Evolutionary conservation across 2,113 vertebrate species (phyloP), one percentile per base, ranked within the genome.

Genomic region (Caloenas nicobarica): DNA sequence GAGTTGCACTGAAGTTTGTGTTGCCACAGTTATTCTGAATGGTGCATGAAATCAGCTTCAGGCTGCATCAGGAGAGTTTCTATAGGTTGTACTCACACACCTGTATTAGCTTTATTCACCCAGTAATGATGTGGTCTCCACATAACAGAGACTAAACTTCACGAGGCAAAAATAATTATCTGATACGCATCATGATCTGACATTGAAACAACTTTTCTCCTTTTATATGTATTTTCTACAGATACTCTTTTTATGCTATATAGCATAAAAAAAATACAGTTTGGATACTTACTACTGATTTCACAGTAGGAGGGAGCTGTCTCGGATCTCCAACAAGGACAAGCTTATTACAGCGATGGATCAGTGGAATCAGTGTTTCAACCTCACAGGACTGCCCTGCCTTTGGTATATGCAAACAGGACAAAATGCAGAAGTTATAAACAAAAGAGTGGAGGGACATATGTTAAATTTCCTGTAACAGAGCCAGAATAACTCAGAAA

Each of bases 221-320:
- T 15, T 10, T 73, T 22, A 29, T 8, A 23, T 2, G 2, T 60
- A 23, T 16, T 60, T 89, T 38, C 48, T n/a, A 5, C 1, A 38
- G 38, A 38, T 38, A 42, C 2, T n/a, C 5, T 29, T 66, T 42
- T 79, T 72, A 51, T 21, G 21, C 18, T 48, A 24, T 0, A 73
- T 4, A 62, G 11, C 16, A 86, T 34, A 11, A 13, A 29, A 83
- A 73, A 44, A 61, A 31, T 29, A 62, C 6, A 94, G 24, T 24
- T 21, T 36, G 66, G 33, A 14, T 15, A 91, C 96, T 95, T 97
- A 99, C 99, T 96, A 98, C 25, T 9, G 98, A 99, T 61, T 98
- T 98, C 33, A 99, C 98, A 1, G 98, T 99, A 46, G 99, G 98
- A 31, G 98, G 98, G 14, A 99, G 98, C 92, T 99, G 99, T 25